These are phyloP conservation scores for Camponotus vicinus DNA, from an alignment of 1,140 invertebrate genomes.

Conservation along the genomic window DNA sequence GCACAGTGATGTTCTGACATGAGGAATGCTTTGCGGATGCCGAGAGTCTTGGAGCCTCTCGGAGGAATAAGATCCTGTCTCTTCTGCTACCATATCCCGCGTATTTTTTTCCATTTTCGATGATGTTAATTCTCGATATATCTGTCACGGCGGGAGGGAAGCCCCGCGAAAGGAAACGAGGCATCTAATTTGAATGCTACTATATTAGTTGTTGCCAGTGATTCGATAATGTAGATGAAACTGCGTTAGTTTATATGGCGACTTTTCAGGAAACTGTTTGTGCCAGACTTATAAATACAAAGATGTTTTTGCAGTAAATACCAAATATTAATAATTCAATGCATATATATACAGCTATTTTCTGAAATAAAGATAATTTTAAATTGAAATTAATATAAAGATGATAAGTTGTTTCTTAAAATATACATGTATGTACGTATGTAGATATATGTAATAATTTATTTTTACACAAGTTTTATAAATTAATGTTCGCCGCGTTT, in stretches of 20 bases:
- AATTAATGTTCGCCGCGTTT: not conserved
- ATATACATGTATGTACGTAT: not conserved
- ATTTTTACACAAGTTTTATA: not conserved
- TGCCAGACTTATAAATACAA: not conserved
- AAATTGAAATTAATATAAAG: not conserved
- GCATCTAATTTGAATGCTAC: slow-evolving; percentile 70
- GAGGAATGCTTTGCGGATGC: slow-evolving; percentile 81
- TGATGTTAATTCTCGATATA: slow-evolving; percentile 68
- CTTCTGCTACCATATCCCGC: slow-evolving; percentile 67
- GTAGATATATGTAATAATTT: not conserved
- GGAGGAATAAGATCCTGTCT: slow-evolving; percentile 36
- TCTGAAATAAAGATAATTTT: not conserved
- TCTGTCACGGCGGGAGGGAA: slow-evolving; percentile 46
- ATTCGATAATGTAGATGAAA: slow-evolving; percentile 37
- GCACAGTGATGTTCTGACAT: slow-evolving; percentile 78
- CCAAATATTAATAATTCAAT: not conserved
- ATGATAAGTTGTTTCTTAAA: not conserved
- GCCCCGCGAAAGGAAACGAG: slow-evolving; percentile 55
- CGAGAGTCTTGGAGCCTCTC: slow-evolving; percentile 59
- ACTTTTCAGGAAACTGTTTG: slow-evolving; percentile 14
- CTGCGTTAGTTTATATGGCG: not conserved
- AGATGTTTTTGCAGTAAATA: no score
- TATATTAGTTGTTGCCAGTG: slow-evolving; percentile 65
- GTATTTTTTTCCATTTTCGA: slow-evolving; percentile 59
- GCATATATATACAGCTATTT: not conserved